Percentiles rank a stretch among this genome's conserved stretches.
Evolutionary conservation across 2,113 vertebrate genomes (phyloP).

Genomic region (Triplophysa dalaica): DNA sequence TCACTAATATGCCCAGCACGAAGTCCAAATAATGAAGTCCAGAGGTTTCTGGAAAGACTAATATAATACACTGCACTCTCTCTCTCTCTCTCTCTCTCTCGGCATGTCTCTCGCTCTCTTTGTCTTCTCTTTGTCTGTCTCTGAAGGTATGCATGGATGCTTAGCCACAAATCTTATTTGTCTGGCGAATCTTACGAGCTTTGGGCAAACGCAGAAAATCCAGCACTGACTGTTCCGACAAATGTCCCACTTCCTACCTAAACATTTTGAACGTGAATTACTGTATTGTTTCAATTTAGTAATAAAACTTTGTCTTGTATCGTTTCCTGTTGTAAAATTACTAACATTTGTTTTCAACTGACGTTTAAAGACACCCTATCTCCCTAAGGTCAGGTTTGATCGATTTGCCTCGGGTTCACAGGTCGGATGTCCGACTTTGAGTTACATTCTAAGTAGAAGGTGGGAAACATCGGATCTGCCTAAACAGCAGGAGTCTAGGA

Average conservation of each 20-base stretch:
- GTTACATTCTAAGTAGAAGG: too few species aligned
- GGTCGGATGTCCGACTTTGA: too few species aligned
- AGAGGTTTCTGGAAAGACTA: background rate
- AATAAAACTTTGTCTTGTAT: too few species aligned
- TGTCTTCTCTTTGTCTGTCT: conserved; percentile 6
- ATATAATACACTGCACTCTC: background rate
- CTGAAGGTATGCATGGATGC: conserved; percentile 93
- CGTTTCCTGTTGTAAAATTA: too few species aligned
- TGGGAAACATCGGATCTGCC: too few species aligned
- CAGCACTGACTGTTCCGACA: conserved; percentile 85
- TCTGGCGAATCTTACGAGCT: conserved; percentile 86
- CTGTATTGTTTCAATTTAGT: too few species aligned
- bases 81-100: background rate
- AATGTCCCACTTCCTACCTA: background rate
- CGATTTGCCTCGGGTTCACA: too few species aligned
- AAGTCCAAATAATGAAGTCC: background rate
- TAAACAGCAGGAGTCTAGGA: too few species aligned
- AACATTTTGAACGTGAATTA: too few species aligned
- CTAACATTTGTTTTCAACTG: too few species aligned
- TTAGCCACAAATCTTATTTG: conserved; percentile 92
- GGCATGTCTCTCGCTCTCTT: background rate
- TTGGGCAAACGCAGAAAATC: conserved; percentile 94
- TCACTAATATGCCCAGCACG: background rate
- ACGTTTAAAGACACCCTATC: too few species aligned
- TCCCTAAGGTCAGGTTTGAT: too few species aligned